Evolutionary conservation across 2,113 vertebrate species (phyloP), one percentile per base, ranked within the genome.

Genomic region (Rhinolophus sinicus): DNA sequence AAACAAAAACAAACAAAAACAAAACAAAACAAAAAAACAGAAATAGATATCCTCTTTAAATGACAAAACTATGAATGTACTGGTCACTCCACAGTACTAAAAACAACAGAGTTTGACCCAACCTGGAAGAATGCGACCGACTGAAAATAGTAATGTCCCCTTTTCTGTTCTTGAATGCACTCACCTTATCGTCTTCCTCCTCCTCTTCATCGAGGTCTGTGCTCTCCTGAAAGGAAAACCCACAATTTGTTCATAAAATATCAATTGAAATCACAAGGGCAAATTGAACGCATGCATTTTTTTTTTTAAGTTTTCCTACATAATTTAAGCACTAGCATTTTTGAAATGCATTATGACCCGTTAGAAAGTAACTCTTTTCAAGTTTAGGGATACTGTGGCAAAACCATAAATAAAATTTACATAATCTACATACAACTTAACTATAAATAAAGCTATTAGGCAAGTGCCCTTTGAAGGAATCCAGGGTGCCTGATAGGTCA

Each of bases 171-270:
- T 35, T 26, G 4, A 4, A 21, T 6, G 95, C 62, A 98, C 98
- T 98, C 99, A 99, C 99, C 99, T 99, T 99, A 97, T 99, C 99
- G 70, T 99, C 99, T 28, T 99, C 99, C 52, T 99, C 99, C 7
- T 99, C 99, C 0, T 99, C 99, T 15, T 99, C 99, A 69, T 99
- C 99, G 88, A 99, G 75, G 87, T 99, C 99, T 95, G 99, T 98
- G 97, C 98, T 98, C 58, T 99, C 99, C 99, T 99, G 96, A 95
- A 99, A 99, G 97, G 50, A 93, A 96, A 94, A 9, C 16, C 47
- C 76, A 35, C 10, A 33, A 2, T 19, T 8, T 35, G 76, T 94
- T 75, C 85, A 60, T 19, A 52, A 58, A 67, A 40, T 3, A 62
- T 33, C 15, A 5, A 3, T 50, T 0, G 12, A 22, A 76, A 80